These are phyloP conservation scores for Alethe diademata DNA, from an alignment of 2,113 vertebrate species.

Conservation along the genomic window DNA sequence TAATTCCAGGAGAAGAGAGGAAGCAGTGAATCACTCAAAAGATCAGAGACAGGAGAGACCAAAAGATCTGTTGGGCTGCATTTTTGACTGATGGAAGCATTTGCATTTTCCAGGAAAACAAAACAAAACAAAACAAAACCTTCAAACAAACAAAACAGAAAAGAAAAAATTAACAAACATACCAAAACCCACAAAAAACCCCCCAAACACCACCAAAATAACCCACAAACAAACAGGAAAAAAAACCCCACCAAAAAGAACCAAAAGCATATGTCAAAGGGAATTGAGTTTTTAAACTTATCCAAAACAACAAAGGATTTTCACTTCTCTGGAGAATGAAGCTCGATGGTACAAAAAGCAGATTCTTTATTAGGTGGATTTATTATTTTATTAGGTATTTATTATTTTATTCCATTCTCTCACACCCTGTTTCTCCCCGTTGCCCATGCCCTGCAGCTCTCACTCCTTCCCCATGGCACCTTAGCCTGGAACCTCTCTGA, in stretches of 20 bases:
- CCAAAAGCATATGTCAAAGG: background rate
- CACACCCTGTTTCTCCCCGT: background rate
- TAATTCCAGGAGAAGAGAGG: background rate
- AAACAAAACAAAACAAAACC: background rate
- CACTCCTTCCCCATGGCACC: background rate
- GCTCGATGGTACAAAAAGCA: background rate
- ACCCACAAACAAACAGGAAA: fast-evolving
- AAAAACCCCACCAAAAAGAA: no score
- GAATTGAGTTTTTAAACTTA: background rate
- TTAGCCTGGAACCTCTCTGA: background rate
- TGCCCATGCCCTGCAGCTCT: fast-evolving
- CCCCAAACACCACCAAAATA: background rate
- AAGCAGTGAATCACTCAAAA: background rate
- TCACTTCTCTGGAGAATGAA: background rate
- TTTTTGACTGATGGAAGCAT: background rate
- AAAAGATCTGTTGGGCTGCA: background rate
- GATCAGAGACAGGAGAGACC: background rate
- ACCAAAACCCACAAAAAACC: background rate
- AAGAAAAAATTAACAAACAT: background rate
- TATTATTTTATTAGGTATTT: no score
- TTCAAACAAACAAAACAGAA: background rate
- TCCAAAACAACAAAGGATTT: background rate
- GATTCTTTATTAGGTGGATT: background rate
- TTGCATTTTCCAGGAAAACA: background rate
- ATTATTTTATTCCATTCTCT: background rate